Percentiles rank a stretch among this genome's conserved stretches.
phyloP scores from a whole-genome alignment of 2,797 vertebrate species.

The Helicolenus hilgendorfi region DNA sequence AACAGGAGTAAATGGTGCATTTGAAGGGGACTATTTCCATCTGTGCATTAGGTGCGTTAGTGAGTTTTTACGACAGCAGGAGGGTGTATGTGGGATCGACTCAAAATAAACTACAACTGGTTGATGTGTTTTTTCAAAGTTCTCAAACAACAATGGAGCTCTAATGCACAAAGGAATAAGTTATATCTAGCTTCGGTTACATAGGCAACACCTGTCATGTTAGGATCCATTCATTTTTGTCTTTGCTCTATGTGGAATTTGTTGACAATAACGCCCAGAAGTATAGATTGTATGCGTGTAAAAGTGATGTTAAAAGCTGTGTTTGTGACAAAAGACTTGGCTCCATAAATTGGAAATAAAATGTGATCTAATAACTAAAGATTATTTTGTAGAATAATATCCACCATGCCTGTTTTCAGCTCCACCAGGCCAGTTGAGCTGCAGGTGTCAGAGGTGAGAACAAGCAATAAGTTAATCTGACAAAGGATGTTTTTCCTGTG shows the following conservation, averaged over 20 bases:
- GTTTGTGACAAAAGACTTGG: background rate
- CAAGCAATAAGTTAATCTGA: background rate
- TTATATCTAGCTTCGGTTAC: background rate
- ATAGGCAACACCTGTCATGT: background rate
- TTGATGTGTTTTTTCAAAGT: background rate
- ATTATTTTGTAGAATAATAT: background rate
- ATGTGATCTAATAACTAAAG: too few species aligned
- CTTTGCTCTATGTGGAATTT: background rate
- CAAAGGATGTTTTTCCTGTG: background rate
- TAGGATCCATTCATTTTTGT: background rate
- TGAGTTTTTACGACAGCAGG: too few species aligned
- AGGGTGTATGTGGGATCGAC: background rate
- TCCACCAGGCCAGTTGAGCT: background rate
- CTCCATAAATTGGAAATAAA: background rate
- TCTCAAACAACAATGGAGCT: background rate
- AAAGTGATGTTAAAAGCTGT: background rate
- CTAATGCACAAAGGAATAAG: background rate
- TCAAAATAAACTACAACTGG: background rate
- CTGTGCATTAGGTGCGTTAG: too few species aligned
- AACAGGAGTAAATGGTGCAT: background rate
- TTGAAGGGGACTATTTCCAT: background rate
- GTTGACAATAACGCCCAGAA: background rate
- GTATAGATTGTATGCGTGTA: background rate
- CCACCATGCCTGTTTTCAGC: background rate
- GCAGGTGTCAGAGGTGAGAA: slow-evolving; percentile 32